Conservation (phyloP, 2,113 vertebrate species). For the Thinocorus orbignyianus region DNA sequence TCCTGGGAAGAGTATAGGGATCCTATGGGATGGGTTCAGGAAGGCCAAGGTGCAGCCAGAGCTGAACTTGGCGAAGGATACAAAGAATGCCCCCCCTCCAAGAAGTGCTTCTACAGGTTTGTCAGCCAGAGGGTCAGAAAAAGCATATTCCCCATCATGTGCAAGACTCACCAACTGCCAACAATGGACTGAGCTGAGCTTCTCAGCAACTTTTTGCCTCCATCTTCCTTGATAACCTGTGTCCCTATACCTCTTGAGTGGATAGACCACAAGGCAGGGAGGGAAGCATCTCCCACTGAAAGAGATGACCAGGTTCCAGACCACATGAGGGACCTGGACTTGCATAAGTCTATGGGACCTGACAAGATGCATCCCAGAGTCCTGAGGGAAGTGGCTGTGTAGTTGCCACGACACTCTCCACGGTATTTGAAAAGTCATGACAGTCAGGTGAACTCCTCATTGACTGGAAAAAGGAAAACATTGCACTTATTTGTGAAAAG, state of each 20-base stretch:
- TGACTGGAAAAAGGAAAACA: not conserved
- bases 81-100: not conserved
- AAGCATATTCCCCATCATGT: not conserved
- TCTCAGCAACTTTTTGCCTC: not conserved
- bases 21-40: not conserved
- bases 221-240: not conserved
- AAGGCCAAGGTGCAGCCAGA: not conserved
- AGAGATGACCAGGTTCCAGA: not conserved
- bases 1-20: not conserved
- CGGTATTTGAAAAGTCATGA: not conserved
- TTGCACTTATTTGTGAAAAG: not conserved
- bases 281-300: not conserved
- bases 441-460: not conserved
- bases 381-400: not conserved
- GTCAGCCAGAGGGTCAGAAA: not conserved
- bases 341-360: not conserved
- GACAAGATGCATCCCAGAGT: not conserved
- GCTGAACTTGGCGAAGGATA: not conserved
- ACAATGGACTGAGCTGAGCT: not conserved
- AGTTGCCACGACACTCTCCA: not conserved
- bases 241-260: not conserved
- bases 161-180: not conserved
- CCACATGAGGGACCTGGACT: not conserved
- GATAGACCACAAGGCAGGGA: not conserved
- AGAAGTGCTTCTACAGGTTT: not conserved